Conservation (phyloP, 2,888 invertebrate genomes). For the Sminthurinus aureus region DNA sequence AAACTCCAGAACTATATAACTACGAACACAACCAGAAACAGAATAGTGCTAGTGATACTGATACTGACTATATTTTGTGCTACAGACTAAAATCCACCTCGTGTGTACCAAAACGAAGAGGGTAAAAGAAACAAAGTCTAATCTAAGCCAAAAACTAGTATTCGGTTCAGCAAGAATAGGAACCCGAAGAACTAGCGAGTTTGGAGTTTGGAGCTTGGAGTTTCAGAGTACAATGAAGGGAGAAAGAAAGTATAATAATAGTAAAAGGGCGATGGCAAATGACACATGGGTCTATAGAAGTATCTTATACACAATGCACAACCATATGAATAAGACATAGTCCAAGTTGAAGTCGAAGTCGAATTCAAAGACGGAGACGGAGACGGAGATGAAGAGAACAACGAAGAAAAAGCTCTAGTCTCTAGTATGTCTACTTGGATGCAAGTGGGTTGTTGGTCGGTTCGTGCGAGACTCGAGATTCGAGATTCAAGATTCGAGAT, state of each 20-base stretch:
- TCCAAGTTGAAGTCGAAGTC: not conserved
- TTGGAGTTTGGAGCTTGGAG: not conserved
- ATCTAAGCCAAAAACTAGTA: not conserved
- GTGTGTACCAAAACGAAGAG: not conserved
- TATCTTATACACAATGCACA: not conserved
- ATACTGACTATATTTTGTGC: too few species aligned
- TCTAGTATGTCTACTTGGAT: not conserved
- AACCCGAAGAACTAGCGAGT: not conserved
- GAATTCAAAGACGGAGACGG: not conserved
- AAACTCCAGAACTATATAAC: too few species aligned
- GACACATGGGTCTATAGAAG: not conserved
- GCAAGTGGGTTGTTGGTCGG: constrained; percentile 10
- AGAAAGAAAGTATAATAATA: not conserved
- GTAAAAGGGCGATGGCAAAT: not conserved
- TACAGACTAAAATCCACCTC: not conserved
- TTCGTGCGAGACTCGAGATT: not conserved
- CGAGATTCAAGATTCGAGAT: not conserved
- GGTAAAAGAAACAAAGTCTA: not conserved
- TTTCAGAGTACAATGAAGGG: not conserved
- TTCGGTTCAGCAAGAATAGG: not conserved
- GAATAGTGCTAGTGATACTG: too few species aligned
- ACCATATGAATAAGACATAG: too few species aligned
- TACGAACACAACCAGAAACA: too few species aligned
- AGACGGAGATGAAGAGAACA: constrained; percentile 24
- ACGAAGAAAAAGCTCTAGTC: constrained; percentile 18